Percentiles rank a stretch among this genome's conserved stretches.
phyloP scores from a whole-genome alignment of 2,888 invertebrate species.

The Elmis aenea region DNA sequence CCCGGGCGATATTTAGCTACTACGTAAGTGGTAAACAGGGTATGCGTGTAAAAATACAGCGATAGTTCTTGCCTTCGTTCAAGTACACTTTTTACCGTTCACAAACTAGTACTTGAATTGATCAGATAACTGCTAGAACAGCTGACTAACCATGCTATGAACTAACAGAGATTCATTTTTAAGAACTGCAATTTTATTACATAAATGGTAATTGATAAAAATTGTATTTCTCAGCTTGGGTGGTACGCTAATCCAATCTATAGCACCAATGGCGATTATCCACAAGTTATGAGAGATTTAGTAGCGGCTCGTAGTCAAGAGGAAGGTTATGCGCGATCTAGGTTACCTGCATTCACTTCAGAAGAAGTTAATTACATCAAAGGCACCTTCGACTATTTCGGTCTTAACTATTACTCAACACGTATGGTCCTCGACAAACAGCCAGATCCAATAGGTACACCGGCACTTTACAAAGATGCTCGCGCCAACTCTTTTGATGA shows the following conservation, averaged over 20 bases:
- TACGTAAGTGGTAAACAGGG: no score
- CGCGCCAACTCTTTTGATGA: conserved; percentile 19
- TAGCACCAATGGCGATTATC: conserved; percentile 15
- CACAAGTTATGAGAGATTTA: conserved; percentile 9
- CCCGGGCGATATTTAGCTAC: no score
- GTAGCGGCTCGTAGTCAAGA: conserved; percentile 8
- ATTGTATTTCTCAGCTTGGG: conserved; percentile 23
- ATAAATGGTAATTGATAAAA: no score
- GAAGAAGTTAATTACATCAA: conserved; percentile 22
- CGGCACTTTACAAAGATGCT: conserved; percentile 22
- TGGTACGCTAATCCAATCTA: conserved; percentile 30
- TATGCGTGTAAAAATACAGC: no score
- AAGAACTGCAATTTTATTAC: no score
- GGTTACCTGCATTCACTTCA: conserved; percentile 12
- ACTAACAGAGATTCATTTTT: no score
- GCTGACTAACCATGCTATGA: no score
- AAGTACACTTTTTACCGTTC: no score
- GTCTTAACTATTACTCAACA: conserved; percentile 49
- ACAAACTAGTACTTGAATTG: no score
- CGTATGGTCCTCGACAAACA: conserved; percentile 18
- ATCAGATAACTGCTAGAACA: no score
- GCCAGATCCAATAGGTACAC: conserved; percentile 4
- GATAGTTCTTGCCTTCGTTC: no score
- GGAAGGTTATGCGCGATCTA: conserved; percentile 12
- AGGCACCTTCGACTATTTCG: conserved; percentile 49